Evolutionary conservation across 2,888 invertebrate species (phyloP).

Genomic region (Cancer borealis): DNA sequence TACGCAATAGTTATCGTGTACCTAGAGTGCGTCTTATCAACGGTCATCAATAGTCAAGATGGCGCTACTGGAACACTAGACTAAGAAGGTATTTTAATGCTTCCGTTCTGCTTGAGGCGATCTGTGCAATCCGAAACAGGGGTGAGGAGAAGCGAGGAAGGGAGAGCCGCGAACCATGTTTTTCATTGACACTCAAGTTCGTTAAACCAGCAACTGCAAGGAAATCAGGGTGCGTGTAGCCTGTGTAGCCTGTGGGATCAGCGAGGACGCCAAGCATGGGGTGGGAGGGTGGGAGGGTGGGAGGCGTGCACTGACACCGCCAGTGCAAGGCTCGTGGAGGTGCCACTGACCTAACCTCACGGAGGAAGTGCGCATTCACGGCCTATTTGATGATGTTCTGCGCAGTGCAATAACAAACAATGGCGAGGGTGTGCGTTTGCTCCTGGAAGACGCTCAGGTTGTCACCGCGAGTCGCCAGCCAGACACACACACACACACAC

Average conservation of each 20-base stretch:
- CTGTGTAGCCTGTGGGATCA: neutral
- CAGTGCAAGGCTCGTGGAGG: neutral
- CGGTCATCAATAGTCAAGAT: neutral
- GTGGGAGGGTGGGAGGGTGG: neutral
- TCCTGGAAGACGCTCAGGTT: neutral
- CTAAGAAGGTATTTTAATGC: neutral
- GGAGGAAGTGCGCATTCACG: slow-evolving; percentile 13
- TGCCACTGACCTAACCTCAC: neutral
- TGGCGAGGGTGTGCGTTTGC: neutral
- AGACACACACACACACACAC: no score
- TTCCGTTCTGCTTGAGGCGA: neutral
- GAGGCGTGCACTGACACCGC: neutral
- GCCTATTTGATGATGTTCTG: slow-evolving; percentile 4
- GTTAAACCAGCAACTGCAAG: neutral
- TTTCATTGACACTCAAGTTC: neutral
- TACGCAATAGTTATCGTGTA: neutral
- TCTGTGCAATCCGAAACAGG: neutral
- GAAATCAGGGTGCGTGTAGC: slow-evolving; percentile 1
- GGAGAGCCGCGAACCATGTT: neutral
- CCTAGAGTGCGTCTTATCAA: neutral
- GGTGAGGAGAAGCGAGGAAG: neutral
- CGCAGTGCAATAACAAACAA: slow-evolving; percentile 15
- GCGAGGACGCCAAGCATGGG: neutral
- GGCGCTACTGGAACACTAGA: neutral
- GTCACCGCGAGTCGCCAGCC: neutral